Evolutionary conservation across 2,113 vertebrate genomes (phyloP).

Genomic region (Callocephalon fimbriatum): DNA sequence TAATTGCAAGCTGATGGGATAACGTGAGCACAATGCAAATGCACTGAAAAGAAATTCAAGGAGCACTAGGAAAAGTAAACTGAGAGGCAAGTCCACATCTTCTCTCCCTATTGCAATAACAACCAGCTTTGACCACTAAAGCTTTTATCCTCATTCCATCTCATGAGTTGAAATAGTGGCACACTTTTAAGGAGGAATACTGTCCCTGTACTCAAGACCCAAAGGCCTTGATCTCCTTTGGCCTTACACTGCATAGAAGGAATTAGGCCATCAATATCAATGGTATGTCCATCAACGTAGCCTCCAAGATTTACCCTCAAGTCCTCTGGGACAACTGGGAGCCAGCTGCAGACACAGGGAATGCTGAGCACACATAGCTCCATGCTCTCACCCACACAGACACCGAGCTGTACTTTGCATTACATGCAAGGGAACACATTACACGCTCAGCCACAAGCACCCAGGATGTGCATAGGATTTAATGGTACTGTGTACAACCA

Average conservation of each 20-base stretch:
- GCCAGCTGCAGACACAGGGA: neutral
- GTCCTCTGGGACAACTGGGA: too few relatives aligned
- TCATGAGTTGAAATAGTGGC: neutral
- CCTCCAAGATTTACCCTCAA: neutral
- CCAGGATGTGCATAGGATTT: neutral
- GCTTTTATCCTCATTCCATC: neutral
- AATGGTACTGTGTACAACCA: neutral
- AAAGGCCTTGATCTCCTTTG: neutral
- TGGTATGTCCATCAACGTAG: neutral
- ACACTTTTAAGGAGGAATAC: neutral
- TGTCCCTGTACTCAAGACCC: neutral
- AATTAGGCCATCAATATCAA: neutral
- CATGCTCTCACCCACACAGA: neutral
- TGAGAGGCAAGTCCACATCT: neutral
- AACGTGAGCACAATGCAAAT: neutral
- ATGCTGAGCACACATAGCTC: neutral
- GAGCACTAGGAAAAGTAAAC: neutral
- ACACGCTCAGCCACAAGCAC: accelerated
- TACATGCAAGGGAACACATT: accelerated
- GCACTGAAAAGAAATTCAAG: neutral
- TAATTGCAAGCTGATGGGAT: neutral
- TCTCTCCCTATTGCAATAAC: neutral
- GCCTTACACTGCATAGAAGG: neutral
- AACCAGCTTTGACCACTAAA: neutral
- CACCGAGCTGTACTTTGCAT: neutral